Evolutionary conservation across 2,113 vertebrate genomes (phyloP).

Genomic region (Larimichthys crocea): DNA sequence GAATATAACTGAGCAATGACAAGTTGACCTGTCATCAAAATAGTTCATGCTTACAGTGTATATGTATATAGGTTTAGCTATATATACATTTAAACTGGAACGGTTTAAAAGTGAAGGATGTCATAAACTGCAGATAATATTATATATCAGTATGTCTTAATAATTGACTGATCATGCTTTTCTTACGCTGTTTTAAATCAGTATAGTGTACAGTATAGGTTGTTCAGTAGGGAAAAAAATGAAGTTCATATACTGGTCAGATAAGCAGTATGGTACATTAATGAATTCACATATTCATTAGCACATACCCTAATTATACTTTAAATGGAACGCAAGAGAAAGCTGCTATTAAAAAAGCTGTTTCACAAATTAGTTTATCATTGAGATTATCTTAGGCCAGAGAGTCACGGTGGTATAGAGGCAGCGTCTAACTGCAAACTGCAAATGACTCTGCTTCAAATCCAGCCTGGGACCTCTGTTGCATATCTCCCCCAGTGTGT

Average conservation of each 20-base stretch:
- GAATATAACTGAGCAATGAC: slow-evolving; percentile 2
- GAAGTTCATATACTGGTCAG: too few species aligned
- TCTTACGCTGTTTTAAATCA: not conserved
- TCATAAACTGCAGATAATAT: not conserved
- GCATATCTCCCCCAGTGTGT: not conserved
- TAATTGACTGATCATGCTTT: not conserved
- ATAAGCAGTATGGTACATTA: too few species aligned
- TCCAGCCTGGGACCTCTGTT: not conserved
- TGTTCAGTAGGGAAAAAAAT: not conserved
- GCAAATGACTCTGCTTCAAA: not conserved
- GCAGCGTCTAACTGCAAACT: not conserved
- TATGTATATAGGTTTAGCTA: too few species aligned
- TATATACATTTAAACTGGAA: not conserved
- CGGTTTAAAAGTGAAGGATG: not conserved
- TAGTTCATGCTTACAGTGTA: not conserved
- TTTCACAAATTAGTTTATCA: too few species aligned
- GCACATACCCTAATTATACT: too few species aligned
- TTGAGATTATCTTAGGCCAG: not conserved
- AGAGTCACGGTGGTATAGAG: not conserved
- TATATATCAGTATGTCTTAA: not conserved
- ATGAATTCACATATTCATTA: too few species aligned
- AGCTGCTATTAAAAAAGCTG: too few species aligned
- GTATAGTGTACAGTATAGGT: not conserved
- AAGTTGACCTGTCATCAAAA: not conserved
- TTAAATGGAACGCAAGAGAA: too few species aligned